phyloP scores from a whole-genome alignment of 2,888 invertebrate genomes.

The Drosophila basisetae region DNA sequence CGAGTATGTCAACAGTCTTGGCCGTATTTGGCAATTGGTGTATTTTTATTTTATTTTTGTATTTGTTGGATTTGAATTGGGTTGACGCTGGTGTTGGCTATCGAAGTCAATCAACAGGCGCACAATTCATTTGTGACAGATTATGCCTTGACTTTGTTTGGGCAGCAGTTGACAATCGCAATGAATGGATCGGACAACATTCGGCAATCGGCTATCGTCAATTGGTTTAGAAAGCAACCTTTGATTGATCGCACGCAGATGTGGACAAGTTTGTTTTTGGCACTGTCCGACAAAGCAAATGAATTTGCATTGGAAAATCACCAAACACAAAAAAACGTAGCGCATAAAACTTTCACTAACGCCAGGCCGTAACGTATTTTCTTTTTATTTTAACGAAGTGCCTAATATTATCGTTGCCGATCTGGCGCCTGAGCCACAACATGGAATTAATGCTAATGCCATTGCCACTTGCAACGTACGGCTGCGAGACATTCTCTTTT shows the following conservation, averaged over 20 bases:
- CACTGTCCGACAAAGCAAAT: slow-evolving; percentile 43
- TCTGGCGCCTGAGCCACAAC: slow-evolving; percentile 32
- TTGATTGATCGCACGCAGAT: slow-evolving; percentile 66
- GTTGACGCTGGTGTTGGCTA: slow-evolving; percentile 62
- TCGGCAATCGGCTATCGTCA: slow-evolving; percentile 11
- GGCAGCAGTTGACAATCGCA: slow-evolving; percentile 51
- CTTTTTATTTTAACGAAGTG: slow-evolving; percentile 33
- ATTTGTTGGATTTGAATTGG: slow-evolving; percentile 62
- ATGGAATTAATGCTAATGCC: slow-evolving; percentile 58
- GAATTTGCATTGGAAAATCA: slow-evolving; percentile 67
- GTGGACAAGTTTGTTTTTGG: slow-evolving; percentile 37
- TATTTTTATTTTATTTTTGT: slow-evolving; percentile 8
- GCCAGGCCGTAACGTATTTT: slow-evolving; percentile 18
- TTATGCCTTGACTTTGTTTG: slow-evolving; percentile 73
- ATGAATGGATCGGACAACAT: slow-evolving; percentile 34
- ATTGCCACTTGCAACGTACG: slow-evolving; percentile 33
- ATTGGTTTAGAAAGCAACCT: slow-evolving; percentile 67
- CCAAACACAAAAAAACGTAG: slow-evolving; percentile 21
- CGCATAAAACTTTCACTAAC: slow-evolving; percentile 66
- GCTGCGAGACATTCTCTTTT: slow-evolving; percentile 62
- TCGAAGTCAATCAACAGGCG: slow-evolving; percentile 68
- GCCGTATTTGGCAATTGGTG: slow-evolving; percentile 57
- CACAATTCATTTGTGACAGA: slow-evolving; percentile 78
- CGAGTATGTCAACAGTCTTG: slow-evolving; percentile 40
- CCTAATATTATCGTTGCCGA: slow-evolving; percentile 25